Conservation (phyloP, 1,140 invertebrate species). For the Leucophenga varia region DNA sequence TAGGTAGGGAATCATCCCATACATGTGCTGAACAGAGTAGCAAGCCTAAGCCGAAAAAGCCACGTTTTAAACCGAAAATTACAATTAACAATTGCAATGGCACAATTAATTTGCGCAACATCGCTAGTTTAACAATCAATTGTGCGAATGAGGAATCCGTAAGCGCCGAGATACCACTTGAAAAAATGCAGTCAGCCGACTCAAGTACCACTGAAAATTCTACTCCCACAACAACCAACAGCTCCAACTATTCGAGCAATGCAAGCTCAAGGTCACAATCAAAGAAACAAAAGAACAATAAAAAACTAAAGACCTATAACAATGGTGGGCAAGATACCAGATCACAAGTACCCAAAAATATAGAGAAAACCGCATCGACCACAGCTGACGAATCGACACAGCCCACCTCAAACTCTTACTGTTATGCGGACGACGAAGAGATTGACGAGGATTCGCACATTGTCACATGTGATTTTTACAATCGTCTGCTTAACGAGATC, state of each 20-base stretch:
- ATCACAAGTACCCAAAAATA: constrained; percentile 1
- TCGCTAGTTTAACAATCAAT: constrained; percentile 51
- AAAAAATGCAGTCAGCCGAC: constrained; percentile 11
- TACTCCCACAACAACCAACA: constrained; percentile 23
- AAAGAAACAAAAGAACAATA: constrained; percentile 32
- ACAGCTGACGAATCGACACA: not conserved
- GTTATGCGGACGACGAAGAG: constrained; percentile 3
- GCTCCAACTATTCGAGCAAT: constrained; percentile 45
- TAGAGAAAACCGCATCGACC: constrained; percentile 12
- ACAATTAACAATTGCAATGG: constrained; percentile 55
- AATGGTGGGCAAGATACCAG: not conserved
- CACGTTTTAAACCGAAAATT: constrained; percentile 49
- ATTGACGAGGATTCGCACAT: constrained; percentile 21
- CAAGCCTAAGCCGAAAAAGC: constrained; percentile 30
- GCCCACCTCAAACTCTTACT: constrained; percentile 7
- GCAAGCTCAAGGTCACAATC: constrained; percentile 47
- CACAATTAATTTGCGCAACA: constrained; percentile 53
- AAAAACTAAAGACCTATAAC: constrained; percentile 10
- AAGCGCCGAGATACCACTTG: constrained; percentile 34
- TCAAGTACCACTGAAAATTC: constrained; percentile 20
- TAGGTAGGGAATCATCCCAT: constrained; percentile 24
- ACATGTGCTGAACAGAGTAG: constrained; percentile 14
- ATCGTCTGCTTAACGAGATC: constrained; percentile 49
- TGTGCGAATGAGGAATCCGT: constrained; percentile 46
- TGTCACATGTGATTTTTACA: constrained; percentile 51